Base-by-base conservation (phyloP, 2,113 vertebrate genomes). In the Thermophis baileyi region DNA sequence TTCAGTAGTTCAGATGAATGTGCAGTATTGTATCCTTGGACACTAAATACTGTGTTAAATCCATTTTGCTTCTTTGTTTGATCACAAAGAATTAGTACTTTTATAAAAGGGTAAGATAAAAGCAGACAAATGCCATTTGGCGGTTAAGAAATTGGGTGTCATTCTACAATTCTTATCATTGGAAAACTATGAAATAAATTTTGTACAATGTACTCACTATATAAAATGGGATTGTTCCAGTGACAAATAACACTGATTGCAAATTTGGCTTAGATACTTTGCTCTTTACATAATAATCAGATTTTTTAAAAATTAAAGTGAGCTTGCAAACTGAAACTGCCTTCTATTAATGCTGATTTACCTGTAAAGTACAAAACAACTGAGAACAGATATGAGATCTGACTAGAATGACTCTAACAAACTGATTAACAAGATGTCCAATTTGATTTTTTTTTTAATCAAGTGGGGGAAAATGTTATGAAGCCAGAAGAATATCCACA, bases 271-370 rank as follows among this genome's bases (percentile, higher is more conserved):
- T 86, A 3, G 90, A 95, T 95, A 90, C 93, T 95, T 94, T 94
- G 24, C 69, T 44, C n/a, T 92, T 95, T 92, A 96, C 94, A 93
- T 86, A 93, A 74, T 96, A 97, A 57, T 25, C 55, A 97, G 10
- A 30, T 63, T 63, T 63, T 60, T 11, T 1, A 97, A 94, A 96
- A 96, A 94, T 12, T 95, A 90, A 92, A 46, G 25, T 93, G 86
- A 92, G 92, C 12, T 96, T 96, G 94, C 95, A 96, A 97, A 97
- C 97, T 2, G 95, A 94, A 96, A 96, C 89, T 94, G 95, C 96
- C 94, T 96, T 94, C 95, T 90, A 18, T 35, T 63, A 30, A 12
- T 12, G 27, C 9, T 63, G 57, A 63, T 63, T 63, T 63, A 63
- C 57, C 57, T 30, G 10, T 63, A 63, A 63, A 63, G 9, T 30